Percentiles rank a stretch among this genome's conserved stretches.
Evolutionary conservation across 1,140 invertebrate species (phyloP).

Genomic region (Trichogramma pretiosum): DNA sequence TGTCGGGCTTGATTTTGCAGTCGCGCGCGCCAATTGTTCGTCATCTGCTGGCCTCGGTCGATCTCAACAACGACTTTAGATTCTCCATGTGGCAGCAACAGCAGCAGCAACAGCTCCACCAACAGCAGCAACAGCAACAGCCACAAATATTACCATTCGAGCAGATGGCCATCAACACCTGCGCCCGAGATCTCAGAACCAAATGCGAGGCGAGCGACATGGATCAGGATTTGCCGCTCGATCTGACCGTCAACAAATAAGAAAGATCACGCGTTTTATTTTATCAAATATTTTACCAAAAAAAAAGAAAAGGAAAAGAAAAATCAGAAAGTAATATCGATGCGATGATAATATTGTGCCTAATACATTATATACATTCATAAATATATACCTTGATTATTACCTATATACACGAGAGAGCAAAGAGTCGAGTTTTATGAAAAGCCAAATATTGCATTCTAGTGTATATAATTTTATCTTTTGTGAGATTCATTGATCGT

Average conservation of each 20-base stretch:
- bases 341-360: no score
- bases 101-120: conserved; percentile 9
- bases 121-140: conserved; percentile 10
- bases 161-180: conserved; percentile 18
- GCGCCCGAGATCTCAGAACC: conserved; percentile 36
- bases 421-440: no score
- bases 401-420: no score
- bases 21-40: conserved; percentile 38
- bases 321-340: no score
- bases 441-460: conserved; percentile 20
- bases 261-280: conserved; percentile 57
- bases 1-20: conserved; percentile 40
- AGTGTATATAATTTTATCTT: conserved; percentile 11
- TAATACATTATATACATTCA: no score
- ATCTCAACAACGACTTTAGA: no score
- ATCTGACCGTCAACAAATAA: conserved; percentile 41
- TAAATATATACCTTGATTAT: no score
- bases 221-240: conserved; percentile 41
- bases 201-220: conserved; percentile 34
- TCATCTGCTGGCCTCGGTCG: conserved; percentile 36
- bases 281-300: conserved; percentile 75
- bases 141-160: background rate
- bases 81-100: conserved; percentile 23
- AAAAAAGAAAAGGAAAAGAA: no score
- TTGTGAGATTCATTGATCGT: background rate